Evolutionary conservation across 2,113 vertebrate species (phyloP), one percentile per base, ranked within the genome.

Genomic region (Fukomys damarensis): DNA sequence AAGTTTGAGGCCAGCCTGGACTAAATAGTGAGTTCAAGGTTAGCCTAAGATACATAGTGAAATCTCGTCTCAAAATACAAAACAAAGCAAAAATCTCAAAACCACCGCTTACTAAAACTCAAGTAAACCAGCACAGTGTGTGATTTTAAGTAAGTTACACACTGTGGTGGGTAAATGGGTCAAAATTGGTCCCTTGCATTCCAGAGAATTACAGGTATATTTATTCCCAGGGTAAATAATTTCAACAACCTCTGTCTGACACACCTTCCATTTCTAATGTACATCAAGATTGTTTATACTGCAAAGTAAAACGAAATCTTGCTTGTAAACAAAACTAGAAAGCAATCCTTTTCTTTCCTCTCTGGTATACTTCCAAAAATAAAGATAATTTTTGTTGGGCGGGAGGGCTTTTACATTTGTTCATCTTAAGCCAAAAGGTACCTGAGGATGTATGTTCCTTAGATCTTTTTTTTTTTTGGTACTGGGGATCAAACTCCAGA

Each of bases 291-390:
- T 65, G 46, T 52, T 89, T 94, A 82, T 56, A 76, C 72, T 86
- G 19, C 77, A 63, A 72, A 43, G 74, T 56, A n/a, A 96, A 92
- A 79, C n/a, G 77, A 68, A 80, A 85, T 79, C 74, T 93, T 76
- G 86, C 20, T 86, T 93, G 72, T 90, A 58, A 86, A 81, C 49
- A 87, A 82, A 88, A 93, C 52, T 46, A 79, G 46, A 88, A 82
- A 79, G 22, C 86, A 90, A 10, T 79, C 90, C 26, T 90, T 81
- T 87, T n/a, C 66, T 92, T 82, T 46, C 19, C 26, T 58, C 28
- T 16, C 70, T 92, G 38, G 59, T 49, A 14, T 84, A 81, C 22
- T 83, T 94, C 38, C 52, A 63, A 32, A 79, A 95, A 58, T 66
- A 38, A 94, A 4, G 41, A 41, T 80, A 52, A 76, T 24, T 70